Conservation (phyloP, 2,888 invertebrate species). For the Aleiodes testaceus region DNA sequence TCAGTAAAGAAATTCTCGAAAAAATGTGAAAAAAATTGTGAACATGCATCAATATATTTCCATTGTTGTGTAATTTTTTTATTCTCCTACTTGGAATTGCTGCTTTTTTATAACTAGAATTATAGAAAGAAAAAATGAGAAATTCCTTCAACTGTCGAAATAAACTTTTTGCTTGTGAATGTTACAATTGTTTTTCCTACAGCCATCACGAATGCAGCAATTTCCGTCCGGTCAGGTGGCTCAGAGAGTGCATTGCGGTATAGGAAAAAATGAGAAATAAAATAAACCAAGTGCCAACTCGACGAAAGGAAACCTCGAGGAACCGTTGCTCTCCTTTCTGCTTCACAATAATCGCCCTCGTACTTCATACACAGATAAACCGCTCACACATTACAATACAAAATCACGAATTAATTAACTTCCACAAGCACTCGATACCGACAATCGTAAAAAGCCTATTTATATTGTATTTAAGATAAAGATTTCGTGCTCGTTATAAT, state of each 20-base stretch:
- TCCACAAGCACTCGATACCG: not conserved
- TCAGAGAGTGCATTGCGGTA: not conserved
- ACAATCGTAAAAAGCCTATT: constrained; percentile 43
- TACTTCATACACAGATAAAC: constrained; percentile 29
- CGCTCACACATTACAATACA: not conserved
- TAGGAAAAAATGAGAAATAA: not conserved
- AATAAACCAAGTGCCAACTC: no score
- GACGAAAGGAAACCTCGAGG: no score
- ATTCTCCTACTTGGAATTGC: not conserved
- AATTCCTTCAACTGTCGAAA: not conserved
- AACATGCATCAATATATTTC: no score
- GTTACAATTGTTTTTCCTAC: not conserved
- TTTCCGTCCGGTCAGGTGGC: constrained; percentile 33
- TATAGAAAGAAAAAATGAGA: not conserved
- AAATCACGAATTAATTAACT: constrained; percentile 68
- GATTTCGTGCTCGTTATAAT: constrained; percentile 67
- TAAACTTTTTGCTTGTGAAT: not conserved
- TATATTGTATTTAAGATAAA: constrained; percentile 60
- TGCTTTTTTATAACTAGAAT: no score
- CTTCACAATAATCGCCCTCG: constrained; percentile 46
- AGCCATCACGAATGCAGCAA: not conserved
- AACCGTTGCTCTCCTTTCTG: constrained; percentile 50
- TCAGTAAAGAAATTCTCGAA: no score
- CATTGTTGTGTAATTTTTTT: no score
- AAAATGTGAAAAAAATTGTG: no score